phyloP scores from a whole-genome alignment of 2,113 vertebrate species.

The Periophthalmodon schlosseri region DNA sequence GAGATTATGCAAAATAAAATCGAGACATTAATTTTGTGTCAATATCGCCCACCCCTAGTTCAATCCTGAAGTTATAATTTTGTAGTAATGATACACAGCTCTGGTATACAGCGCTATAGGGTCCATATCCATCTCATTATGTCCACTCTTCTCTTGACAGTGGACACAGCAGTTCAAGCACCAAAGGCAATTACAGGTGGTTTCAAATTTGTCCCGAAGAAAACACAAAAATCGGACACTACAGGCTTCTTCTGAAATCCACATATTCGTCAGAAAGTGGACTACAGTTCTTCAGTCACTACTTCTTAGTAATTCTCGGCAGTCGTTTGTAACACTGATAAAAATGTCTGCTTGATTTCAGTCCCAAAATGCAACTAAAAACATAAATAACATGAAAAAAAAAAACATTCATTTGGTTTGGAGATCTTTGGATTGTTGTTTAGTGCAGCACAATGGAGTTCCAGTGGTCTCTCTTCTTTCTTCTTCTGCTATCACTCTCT shows the following conservation, averaged over 20 bases:
- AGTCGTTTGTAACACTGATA: constrained; percentile 12
- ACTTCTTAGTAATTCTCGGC: constrained; percentile 23
- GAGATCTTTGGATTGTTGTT: constrained; percentile 65
- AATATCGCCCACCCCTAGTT: background rate
- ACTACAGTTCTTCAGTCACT: background rate
- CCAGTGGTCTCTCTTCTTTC: constrained; percentile 76
- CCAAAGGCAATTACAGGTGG: constrained; percentile 51
- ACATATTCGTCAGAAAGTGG: background rate
- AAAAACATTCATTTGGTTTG: constrained; percentile 81
- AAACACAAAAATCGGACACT: constrained; percentile 16
- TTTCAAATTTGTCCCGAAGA: constrained; percentile 21
- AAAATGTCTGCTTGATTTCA: constrained; percentile 40
- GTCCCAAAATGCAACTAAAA: constrained; percentile 57
- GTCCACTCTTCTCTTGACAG: constrained; percentile 14
- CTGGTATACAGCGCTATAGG: constrained; percentile 36
- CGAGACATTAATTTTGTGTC: too few relatives aligned
- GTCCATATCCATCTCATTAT: constrained; percentile 14
- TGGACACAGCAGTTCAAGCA: constrained; percentile 58
- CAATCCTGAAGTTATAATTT: background rate
- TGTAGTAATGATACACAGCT: constrained; percentile 15
- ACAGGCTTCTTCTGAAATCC: constrained; percentile 20
- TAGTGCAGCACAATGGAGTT: constrained; percentile 80
- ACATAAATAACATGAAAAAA: constrained; percentile 52
- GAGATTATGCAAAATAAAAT: too few relatives aligned
- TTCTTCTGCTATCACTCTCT: constrained; percentile 47